phyloP scores from a whole-genome alignment of 2,797 vertebrate species.

The Urophycis tenuis region DNA sequence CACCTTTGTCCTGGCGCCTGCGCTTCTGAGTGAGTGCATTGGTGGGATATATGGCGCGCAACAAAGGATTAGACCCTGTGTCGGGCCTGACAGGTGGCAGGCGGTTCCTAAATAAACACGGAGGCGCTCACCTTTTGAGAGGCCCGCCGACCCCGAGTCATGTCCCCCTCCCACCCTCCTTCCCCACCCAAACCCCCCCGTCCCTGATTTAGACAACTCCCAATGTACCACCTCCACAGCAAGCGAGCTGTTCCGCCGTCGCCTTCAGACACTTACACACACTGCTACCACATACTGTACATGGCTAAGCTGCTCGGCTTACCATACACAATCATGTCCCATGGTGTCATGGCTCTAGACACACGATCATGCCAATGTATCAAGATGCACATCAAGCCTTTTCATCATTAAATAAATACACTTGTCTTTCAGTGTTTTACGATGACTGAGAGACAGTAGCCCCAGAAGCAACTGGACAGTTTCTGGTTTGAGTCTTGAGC shows the following conservation, averaged over 20 bases:
- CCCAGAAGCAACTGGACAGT: neutral
- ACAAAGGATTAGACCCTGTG: conserved; percentile 64
- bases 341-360: neutral
- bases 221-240: neutral
- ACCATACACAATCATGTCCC: conserved; percentile 40
- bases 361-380: neutral
- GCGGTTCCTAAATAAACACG: conserved; percentile 70
- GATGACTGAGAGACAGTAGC: neutral
- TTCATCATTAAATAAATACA: neutral
- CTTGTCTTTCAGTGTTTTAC: neutral
- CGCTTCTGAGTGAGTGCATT: conserved; percentile 65
- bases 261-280: conserved; percentile 35
- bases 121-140: conserved; percentile 39
- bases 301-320: conserved; percentile 48
- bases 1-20: conserved; percentile 70
- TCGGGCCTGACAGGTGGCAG: conserved; percentile 57
- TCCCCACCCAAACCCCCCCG: conserved; percentile 1
- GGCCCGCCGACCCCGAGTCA: conserved; percentile 49
- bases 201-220: conserved; percentile 36
- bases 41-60: conserved; percentile 67
- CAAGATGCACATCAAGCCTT: neutral
- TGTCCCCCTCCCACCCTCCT: conserved; percentile 13
- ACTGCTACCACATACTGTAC: conserved; percentile 54
- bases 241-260: conserved; percentile 14
- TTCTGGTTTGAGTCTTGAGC: neutral